Conservation (phyloP, 2,888 invertebrate genomes). For the Luffia ferchaultella region DNA sequence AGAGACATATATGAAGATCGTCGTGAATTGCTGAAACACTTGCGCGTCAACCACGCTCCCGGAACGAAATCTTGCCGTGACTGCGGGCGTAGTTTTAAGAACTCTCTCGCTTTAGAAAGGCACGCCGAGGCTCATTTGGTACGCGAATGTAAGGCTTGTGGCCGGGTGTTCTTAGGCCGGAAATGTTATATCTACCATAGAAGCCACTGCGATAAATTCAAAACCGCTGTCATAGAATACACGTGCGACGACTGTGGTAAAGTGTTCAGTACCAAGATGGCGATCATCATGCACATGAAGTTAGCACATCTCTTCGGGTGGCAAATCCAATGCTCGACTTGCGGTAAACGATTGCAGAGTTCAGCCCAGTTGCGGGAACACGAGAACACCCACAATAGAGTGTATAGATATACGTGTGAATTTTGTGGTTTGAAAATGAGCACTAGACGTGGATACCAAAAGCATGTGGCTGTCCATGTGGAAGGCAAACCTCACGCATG, state of each 20-base stretch:
- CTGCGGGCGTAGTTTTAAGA: background rate
- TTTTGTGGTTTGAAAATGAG: conserved; percentile 1
- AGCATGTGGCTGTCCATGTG: background rate
- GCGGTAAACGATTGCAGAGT: background rate
- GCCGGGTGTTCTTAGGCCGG: background rate
- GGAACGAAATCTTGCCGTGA: background rate
- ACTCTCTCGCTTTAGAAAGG: background rate
- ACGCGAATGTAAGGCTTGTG: background rate
- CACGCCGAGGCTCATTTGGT: background rate
- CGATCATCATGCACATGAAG: background rate
- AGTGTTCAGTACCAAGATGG: background rate
- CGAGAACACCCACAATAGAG: background rate
- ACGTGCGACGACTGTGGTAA: background rate
- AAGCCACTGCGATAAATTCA: background rate
- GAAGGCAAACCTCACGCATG: background rate
- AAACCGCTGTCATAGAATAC: background rate
- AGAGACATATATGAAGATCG: background rate
- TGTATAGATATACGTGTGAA: background rate
- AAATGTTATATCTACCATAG: background rate
- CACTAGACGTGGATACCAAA: background rate
- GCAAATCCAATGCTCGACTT: background rate
- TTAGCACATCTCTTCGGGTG: background rate
- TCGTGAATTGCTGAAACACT: background rate
- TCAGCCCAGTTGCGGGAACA: background rate
- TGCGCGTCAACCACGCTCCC: background rate